These are phyloP conservation scores for Acanthosoma haemorrhoidale DNA, from an alignment of 2,888 invertebrate genomes.

Conservation along the genomic window DNA sequence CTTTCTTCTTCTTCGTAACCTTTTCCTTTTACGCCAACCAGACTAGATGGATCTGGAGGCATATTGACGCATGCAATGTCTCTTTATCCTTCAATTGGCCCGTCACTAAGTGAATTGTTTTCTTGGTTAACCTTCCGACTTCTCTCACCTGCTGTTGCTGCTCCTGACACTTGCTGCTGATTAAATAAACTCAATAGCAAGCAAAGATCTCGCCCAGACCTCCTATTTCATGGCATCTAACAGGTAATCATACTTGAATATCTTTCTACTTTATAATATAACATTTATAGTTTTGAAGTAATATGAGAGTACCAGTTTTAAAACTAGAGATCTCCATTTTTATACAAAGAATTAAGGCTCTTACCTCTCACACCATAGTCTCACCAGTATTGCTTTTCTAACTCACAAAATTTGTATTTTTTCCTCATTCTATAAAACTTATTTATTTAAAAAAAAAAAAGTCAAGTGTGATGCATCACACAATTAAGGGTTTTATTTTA, in stretches of 20 bases:
- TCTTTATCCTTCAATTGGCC: conserved; percentile 30
- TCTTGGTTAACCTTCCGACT: conserved; percentile 27
- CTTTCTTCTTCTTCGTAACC: not conserved
- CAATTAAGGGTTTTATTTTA: no score
- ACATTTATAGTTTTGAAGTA: not conserved
- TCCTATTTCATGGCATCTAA: conserved; percentile 99
- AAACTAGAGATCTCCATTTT: no score
- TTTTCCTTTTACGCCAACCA: conserved; percentile 9
- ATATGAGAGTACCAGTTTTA: not conserved
- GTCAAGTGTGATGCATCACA: no score
- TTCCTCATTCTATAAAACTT: no score
- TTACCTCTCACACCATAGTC: no score
- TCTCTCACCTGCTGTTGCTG: not conserved
- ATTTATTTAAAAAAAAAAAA: no score
- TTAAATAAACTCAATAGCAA: conserved; percentile 56
- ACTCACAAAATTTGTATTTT: no score
- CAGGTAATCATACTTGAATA: conserved; percentile 55
- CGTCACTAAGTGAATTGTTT: conserved; percentile 36
- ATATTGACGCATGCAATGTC: conserved; percentile 1
- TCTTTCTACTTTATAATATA: no score
- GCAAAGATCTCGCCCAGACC: conserved; percentile 94
- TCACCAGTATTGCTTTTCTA: no score
- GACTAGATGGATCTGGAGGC: conserved; percentile 12
- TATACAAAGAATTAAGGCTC: no score
- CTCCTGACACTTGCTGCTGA: not conserved